Evolutionary conservation across 1,140 invertebrate genomes (phyloP), one percentile per base, ranked within the genome.

Genomic region (Argopecten irradians): DNA sequence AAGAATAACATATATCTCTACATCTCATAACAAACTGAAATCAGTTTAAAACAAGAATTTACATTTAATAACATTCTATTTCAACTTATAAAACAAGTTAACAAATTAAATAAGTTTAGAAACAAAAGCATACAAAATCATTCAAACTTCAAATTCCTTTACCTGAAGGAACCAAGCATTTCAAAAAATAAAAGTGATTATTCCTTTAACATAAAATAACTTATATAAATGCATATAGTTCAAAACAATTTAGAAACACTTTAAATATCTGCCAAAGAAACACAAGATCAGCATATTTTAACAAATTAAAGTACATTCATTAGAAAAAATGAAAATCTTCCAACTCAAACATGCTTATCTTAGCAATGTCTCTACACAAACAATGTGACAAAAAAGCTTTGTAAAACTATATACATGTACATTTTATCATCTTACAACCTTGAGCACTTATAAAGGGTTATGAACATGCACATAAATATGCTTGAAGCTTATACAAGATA

Each of bases 21-120:
- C 36, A 39, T 8, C 36, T 39, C 36, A 13, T 13, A 7, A 28
- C 5, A 71, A 71, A 71, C 55, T 71, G 55, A 71, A 16, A 71
- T 71, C 55, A 71, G 28, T 71, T 16, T 71, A 71, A 71, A 71
- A 71, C 55, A 71, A 28, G 16, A n/a, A 71, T 28, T 28, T 71
- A 71, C 55, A 71, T 16, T 28, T 28, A 71, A 71, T 28, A 71
- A 71, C 55, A 71, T n/a, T 28, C 55, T 5, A 28, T 71, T 28
- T 71, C 28, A 71, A n/a, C 55, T n/a, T 28, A 71, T 71, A 71
- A 71, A 71, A 71, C 55, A 71, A 28, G 55, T n/a, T 71, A 71
- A 71, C 36, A 46, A 11, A 8, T 46, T 46, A 46, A 46, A 46
- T 11, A 46, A 46, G 9, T 46, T 8, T 1, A 46, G 19, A 19